Percentiles rank a stretch among this genome's conserved stretches.
Evolutionary conservation across 2,888 invertebrate genomes (phyloP).

Genomic region (Bhutanitis thaidina): DNA sequence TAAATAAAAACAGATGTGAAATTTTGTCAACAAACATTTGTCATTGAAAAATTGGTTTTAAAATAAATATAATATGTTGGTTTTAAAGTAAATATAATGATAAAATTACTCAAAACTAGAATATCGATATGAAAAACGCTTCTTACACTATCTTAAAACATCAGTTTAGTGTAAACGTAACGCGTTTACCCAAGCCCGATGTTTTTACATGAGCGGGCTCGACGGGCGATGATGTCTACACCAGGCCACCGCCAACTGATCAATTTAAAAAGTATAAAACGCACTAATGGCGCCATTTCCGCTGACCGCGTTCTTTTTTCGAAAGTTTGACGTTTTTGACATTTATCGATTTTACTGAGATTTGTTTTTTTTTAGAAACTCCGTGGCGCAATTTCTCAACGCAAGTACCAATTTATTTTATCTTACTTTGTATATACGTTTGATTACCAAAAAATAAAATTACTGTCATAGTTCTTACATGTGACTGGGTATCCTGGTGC

Average conservation of each 20-base stretch:
- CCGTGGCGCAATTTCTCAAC: background rate
- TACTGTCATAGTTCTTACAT: too few relatives aligned
- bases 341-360: constrained; percentile 21
- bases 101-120: too few relatives aligned
- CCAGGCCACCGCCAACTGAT: constrained; percentile 38
- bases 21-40: too few relatives aligned
- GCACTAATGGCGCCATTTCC: constrained; percentile 38
- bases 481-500: too few relatives aligned
- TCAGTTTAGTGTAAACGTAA: constrained; percentile 55
- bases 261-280: constrained; percentile 56
- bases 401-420: background rate
- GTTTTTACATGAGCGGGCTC: constrained; percentile 56
- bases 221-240: constrained; percentile 44
- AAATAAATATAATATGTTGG: too few relatives aligned
- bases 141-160: constrained; percentile 38
- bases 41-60: too few relatives aligned
- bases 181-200: constrained; percentile 47
- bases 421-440: background rate
- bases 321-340: constrained; percentile 29
- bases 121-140: constrained; percentile 28
- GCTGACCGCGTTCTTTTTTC: constrained; percentile 34
- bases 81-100: too few relatives aligned
- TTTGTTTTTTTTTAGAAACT: constrained; percentile 3
- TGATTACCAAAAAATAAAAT: too few relatives aligned
- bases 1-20: too few relatives aligned